phyloP scores from a whole-genome alignment of 2,113 vertebrate species.

The Mormoops blainvillei region DNA sequence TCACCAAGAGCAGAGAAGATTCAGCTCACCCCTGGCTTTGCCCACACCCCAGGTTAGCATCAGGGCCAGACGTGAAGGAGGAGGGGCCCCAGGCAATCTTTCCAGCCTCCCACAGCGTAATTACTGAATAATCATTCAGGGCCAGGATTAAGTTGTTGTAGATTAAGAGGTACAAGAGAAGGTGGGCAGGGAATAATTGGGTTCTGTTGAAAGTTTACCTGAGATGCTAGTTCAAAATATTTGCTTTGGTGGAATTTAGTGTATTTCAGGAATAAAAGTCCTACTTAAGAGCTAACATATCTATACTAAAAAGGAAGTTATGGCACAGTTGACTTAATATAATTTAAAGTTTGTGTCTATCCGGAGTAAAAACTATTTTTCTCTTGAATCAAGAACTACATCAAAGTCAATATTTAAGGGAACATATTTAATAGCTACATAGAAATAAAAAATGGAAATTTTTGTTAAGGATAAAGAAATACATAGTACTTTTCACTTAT shows the following conservation, averaged over 20 bases:
- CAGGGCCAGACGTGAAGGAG: slow-evolving; percentile 64
- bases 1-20: slow-evolving; percentile 14
- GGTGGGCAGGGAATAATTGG: slow-evolving; percentile 45
- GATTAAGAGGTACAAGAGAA: slow-evolving; percentile 56
- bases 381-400: background rate
- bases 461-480: background rate
- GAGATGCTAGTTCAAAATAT: background rate
- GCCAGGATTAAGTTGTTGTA: slow-evolving; percentile 63
- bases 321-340: background rate
- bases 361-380: background rate
- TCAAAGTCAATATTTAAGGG: background rate
- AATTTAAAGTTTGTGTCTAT: background rate
- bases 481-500: background rate
- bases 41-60: slow-evolving; percentile 26
- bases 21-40: slow-evolving; percentile 18
- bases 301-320: background rate
- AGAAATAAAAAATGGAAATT: background rate
- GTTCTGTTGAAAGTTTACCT: slow-evolving; percentile 40
- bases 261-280: background rate
- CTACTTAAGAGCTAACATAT: background rate
- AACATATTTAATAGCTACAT: background rate
- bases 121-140: slow-evolving; percentile 67
- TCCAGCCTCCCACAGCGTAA: slow-evolving; percentile 70
- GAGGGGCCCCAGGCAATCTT: slow-evolving; percentile 59
- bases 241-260: background rate